phyloP scores from a whole-genome alignment of 2,888 invertebrate species.

The Microchrysa polita region DNA sequence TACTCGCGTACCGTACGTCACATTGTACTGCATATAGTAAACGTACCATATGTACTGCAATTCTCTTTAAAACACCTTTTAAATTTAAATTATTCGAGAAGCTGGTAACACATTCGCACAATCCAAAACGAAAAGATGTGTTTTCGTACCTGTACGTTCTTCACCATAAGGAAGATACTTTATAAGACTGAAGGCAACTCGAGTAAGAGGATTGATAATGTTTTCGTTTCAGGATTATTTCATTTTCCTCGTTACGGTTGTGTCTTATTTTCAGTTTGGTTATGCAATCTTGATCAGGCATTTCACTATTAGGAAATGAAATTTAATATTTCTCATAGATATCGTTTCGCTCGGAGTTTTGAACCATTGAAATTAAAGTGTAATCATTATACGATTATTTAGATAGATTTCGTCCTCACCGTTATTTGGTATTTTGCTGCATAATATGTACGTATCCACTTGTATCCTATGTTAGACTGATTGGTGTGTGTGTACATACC shows the following conservation, averaged over 20 bases:
- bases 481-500: too few species aligned
- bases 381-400: constrained; percentile 27
- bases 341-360: constrained; percentile 9
- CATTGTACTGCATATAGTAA: too few species aligned
- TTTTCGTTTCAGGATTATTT: constrained; percentile 40
- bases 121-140: constrained; percentile 24
- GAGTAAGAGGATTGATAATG: constrained; percentile 42
- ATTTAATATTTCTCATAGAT: constrained; percentile 38
- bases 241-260: constrained; percentile 39
- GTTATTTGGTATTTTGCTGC: not conserved
- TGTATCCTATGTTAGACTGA: too few species aligned
- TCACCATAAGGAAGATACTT: constrained; percentile 27
- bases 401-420: constrained; percentile 16
- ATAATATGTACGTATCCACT: not conserved
- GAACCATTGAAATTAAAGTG: constrained; percentile 20
- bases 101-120: constrained; percentile 3
- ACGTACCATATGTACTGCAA: too few species aligned
- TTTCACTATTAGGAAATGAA: constrained; percentile 42
- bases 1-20: too few species aligned
- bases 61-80: too few species aligned
- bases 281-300: constrained; percentile 42
- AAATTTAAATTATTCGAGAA: too few species aligned
- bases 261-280: constrained; percentile 35
- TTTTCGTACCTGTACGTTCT: constrained; percentile 20
- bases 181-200: constrained; percentile 20